These are phyloP conservation scores for Neoarius graeffei DNA, from an alignment of 2,113 vertebrate genomes.

Conservation along the genomic window DNA sequence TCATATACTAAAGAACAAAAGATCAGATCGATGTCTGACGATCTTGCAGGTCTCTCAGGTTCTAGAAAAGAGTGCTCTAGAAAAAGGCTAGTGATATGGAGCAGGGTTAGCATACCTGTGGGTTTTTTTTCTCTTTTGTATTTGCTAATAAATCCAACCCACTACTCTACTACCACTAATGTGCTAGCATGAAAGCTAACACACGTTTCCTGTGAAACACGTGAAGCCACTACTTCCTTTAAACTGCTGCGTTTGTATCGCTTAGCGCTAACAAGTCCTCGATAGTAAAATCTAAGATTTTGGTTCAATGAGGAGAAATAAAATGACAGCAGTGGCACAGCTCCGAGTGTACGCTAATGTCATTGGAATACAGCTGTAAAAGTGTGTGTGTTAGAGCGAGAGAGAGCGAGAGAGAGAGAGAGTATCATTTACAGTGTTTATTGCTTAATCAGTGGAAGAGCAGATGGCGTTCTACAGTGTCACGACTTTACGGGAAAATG, in stretches of 20 bases:
- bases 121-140: background rate
- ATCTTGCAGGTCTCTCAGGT: background rate
- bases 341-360: background rate
- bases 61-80: background rate
- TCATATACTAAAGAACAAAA: too few relatives aligned
- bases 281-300: background rate
- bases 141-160: background rate
- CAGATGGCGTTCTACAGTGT: constrained; percentile 40
- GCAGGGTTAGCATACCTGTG: background rate
- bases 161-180: background rate
- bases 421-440: background rate
- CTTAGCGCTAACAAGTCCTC: background rate
- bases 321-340: background rate
- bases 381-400: background rate
- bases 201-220: background rate
- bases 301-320: background rate
- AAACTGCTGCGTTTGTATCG: background rate
- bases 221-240: background rate
- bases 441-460: constrained; percentile 46
- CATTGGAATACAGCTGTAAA: background rate
- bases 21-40: background rate
- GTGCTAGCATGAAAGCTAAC: background rate
- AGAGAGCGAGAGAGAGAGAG: too few relatives aligned
- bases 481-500: background rate
- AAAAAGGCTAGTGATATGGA: background rate